Base-by-base conservation (phyloP, 2,113 vertebrate genomes). In the Periophthalmus modestus region DNA sequence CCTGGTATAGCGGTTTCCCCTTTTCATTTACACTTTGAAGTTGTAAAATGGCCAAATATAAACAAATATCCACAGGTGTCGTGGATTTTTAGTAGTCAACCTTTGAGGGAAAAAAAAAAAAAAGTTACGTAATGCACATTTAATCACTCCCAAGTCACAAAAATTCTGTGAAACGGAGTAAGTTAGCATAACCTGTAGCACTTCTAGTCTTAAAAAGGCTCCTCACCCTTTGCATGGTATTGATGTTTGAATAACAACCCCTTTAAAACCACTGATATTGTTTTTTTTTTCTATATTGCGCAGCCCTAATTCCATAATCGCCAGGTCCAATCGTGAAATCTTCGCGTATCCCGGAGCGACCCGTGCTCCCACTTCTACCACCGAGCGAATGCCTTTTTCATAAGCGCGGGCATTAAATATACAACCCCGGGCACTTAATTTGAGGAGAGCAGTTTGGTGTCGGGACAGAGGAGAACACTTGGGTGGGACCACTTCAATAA, bases 401-500 rank as follows among this genome's bases (percentile, higher is more conserved):
- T 10, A 23, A n/a, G 23, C 23, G 43, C 50, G 11, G 58, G 18
- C 9, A 33, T 5, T 5, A 39, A 73, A 62, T 21, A 68, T 34
- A 43, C 19, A 21, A 55, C 24, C 7, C 24, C 33, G 69, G 4
- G 39, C 47, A 0, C 34, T 12, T 33, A 43, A 10, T 10, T 19
- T 67, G 24, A 39, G 2, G 16, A 62, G 52, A 58, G 47, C 33
- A 1, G n/a, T 69, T 18, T 11, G 16, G 59, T 21, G n/a, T 7
- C 57, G n/a, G 9, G 1, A 7, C 33, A 50, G n/a, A 16, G n/a
- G 3, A 23, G 10, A 69, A 48, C 33, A 47, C 68, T 21, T 47
- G 1, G 13, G 5, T 7, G 13, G 69, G 11, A 69, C 67, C 62
- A 47, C 9, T 36, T 61, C 4, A 73, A 79, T 71, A 75, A 80